Evolutionary conservation across 2,113 vertebrate genomes (phyloP), one percentile per base, ranked within the genome.

Genomic region (Pseudopipra pipra): DNA sequence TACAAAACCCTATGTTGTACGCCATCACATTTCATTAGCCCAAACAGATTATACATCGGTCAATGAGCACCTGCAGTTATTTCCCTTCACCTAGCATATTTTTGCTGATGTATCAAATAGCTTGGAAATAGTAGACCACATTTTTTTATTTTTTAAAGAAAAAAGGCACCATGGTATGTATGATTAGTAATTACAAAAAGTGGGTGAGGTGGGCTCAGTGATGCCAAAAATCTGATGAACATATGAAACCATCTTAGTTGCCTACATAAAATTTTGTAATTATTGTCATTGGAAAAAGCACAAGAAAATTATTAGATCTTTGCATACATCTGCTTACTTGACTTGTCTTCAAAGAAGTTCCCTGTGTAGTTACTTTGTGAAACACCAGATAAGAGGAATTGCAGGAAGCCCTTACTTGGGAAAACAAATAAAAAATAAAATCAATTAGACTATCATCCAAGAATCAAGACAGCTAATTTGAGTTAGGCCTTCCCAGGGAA

Each of bases 21-120:
- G 23, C 51, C 87, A 71, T 91, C 81, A 87, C 66, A 46, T 84
- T 92, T 95, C 87, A 76, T 94, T 82, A 95, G 84, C n/a, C 77
- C 74, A 82, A 59, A 59, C 44, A 91, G 44, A 68, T 85, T 63
- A 66, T 4, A 59, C 62, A 70, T 78, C 81, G 86, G 55, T 35
- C 67, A 87, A 0, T 14, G 63, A 96, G 82, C 63, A 91, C 91
- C 89, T 93, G 67, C 63, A 90, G 63, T 62, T 59, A 85, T 58
- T 90, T 90, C 46, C 17, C 51, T 51, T 10, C 52, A 43, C 65
- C 54, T 73, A 63, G 31, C 43, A 11, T 59, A 21, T 71, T 87
- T 94, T 74, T 85, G 33, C 72, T 95, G 67, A 71, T 92, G 44
- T 17, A 71, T 55, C 47, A 61, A 93, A 71, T 63, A 25, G 22